A percentile compares a stretch with the other conserved stretches of the same genome.
phyloP scores from a whole-genome alignment of 2,888 invertebrate species.

The Embidobia sp. region DNA sequence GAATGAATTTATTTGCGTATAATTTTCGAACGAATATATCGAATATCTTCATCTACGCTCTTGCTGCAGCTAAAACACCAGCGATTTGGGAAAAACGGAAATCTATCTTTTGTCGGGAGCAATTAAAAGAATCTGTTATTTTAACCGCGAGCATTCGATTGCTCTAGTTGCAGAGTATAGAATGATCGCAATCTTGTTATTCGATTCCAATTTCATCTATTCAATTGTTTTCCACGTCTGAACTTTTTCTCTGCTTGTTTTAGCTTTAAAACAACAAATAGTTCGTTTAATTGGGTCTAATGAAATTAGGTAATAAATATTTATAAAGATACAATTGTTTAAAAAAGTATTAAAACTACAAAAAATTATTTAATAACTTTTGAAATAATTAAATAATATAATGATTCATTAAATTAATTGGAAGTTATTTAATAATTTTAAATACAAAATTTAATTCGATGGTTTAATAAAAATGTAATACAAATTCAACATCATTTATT shows the following conservation, averaged over 20 bases:
- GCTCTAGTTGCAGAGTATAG: conserved; percentile 3
- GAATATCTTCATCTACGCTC: conserved; percentile 3
- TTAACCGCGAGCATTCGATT: conserved; percentile 13
- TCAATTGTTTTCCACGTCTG: conserved; percentile 14
- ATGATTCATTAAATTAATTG: no score
- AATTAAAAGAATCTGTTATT: conserved; percentile 25
- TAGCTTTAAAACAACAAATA: neutral
- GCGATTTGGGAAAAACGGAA: neutral
- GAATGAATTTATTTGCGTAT: conserved; percentile 2
- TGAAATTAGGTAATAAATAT: conserved; percentile 2
- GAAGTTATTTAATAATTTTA: no score
- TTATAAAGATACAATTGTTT: no score
- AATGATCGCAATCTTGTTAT: conserved; percentile 25
- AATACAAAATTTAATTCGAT: no score
- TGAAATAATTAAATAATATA: no score
- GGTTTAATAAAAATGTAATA: no score
- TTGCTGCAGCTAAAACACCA: neutral
- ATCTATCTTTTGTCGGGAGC: conserved; percentile 13
- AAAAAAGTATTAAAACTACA: no score
- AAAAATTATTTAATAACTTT: no score
- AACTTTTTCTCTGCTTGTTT: neutral
- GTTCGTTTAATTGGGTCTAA: neutral
- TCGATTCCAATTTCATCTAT: conserved; percentile 18
- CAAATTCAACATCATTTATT: no score
- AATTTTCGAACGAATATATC: neutral